Evolutionary conservation across 2,888 invertebrate genomes (phyloP).

Genomic region (Dryobota labecula): DNA sequence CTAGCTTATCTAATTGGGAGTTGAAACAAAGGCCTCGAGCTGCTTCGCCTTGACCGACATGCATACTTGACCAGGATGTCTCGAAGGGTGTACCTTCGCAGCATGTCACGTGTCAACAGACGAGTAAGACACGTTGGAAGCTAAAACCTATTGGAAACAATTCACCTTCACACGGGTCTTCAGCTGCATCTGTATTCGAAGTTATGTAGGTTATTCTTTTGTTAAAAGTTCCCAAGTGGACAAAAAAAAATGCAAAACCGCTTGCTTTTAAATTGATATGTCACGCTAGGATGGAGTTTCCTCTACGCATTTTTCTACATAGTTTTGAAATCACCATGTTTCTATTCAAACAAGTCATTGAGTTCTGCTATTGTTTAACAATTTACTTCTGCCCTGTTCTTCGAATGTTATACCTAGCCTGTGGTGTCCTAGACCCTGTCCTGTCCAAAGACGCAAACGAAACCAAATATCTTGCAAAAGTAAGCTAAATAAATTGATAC

Average conservation of each 20-base stretch:
- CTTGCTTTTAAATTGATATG: neutral
- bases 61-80: conserved; percentile 31
- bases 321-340: neutral
- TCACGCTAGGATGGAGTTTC: neutral
- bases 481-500: neutral
- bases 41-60: conserved; percentile 51
- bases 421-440: neutral
- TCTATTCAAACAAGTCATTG: conserved; percentile 34
- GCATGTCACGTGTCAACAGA: neutral
- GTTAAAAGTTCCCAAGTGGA: neutral
- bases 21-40: conserved; percentile 37
- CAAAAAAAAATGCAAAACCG: neutral
- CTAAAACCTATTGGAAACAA: neutral
- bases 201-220: conserved; percentile 1
- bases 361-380: conserved; percentile 32
- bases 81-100: conserved; percentile 15
- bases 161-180: neutral
- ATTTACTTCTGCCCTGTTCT: conserved; percentile 10
- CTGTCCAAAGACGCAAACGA: neutral
- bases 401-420: conserved; percentile 4
- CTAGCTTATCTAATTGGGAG: conserved; percentile 54
- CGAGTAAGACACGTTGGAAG: neutral
- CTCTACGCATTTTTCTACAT: neutral
- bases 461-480: neutral
- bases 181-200: neutral